Evolutionary conservation across 2,888 invertebrate genomes (phyloP).

Genomic region (Acanthosepion pharaonis): DNA sequence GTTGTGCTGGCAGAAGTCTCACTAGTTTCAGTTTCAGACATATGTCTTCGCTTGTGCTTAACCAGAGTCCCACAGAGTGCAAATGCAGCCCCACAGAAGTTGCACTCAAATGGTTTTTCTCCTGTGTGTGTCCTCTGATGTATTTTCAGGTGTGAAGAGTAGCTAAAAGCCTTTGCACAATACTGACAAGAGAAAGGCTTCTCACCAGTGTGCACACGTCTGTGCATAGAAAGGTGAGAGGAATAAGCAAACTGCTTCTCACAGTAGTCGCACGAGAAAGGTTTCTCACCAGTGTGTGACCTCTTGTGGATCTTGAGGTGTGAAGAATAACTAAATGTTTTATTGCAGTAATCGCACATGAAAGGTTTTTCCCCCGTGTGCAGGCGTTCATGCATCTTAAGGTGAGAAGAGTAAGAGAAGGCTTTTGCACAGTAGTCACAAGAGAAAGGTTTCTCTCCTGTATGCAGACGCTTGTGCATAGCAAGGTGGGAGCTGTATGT

Average conservation of each 20-base stretch:
- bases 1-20: not conserved
- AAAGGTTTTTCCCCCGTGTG: slow-evolving; percentile 39
- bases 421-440: slow-evolving; percentile 41
- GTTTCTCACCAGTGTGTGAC: slow-evolving; percentile 35
- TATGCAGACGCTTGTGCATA: slow-evolving; percentile 38
- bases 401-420: slow-evolving; percentile 24
- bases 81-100: slow-evolving; percentile 24
- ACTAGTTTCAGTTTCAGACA: not conserved
- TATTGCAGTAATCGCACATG: not conserved
- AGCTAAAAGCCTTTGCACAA: slow-evolving; percentile 37
- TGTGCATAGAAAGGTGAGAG: slow-evolving; percentile 38
- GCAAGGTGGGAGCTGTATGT: slow-evolving; percentile 42
- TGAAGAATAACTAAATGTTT: slow-evolving; percentile 16
- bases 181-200: slow-evolving; percentile 43
- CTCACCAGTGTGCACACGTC: slow-evolving; percentile 37
- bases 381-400: slow-evolving; percentile 39
- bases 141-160: slow-evolving; percentile 38
- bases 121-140: slow-evolving; percentile 45
- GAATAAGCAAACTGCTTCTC: slow-evolving; percentile 38
- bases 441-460: slow-evolving; percentile 35
- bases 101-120: slow-evolving; percentile 41
- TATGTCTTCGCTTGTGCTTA: slow-evolving; percentile 33
- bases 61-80: slow-evolving; percentile 42
- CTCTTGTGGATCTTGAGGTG: slow-evolving; percentile 41
- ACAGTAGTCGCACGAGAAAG: not conserved